Percentiles rank a stretch among this genome's conserved stretches.
These are phyloP conservation scores for Enteromius argenteus DNA, from an alignment of 2,797 vertebrate genomes.

Conservation along the genomic window DNA sequence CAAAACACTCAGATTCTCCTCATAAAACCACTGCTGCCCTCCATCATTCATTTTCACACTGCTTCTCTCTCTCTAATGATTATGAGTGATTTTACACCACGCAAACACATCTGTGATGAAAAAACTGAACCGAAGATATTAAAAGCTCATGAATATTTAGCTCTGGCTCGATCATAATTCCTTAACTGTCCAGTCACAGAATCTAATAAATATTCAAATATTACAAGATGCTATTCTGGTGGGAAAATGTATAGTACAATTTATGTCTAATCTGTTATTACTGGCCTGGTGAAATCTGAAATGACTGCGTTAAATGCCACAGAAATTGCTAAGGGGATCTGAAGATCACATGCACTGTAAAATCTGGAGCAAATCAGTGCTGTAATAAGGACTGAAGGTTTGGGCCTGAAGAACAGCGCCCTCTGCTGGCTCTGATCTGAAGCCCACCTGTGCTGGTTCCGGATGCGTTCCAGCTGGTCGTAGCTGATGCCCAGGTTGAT, in stretches of 20 bases:
- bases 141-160: neutral
- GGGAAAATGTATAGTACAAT: neutral
- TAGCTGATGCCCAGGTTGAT: constrained; percentile 89
- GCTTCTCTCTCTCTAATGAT: neutral
- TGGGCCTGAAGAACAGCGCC: constrained; percentile 33
- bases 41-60: constrained; percentile 7
- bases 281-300: neutral
- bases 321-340: neutral
- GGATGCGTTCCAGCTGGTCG: constrained; percentile 85
- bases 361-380: neutral
- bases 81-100: neutral
- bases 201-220: neutral
- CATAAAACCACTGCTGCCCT: constrained; percentile 6
- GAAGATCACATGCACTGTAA: neutral
- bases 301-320: neutral
- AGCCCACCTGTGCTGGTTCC: constrained; percentile 84
- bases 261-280: neutral
- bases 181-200: too few species aligned
- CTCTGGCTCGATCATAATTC: neutral
- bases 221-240: too few species aligned
- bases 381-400: neutral
- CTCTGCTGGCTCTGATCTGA: constrained; percentile 27
- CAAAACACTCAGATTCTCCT: constrained; percentile 73
- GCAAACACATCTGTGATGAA: neutral
- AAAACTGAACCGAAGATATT: neutral